Evolutionary conservation across 2,888 invertebrate genomes (phyloP), one percentile per base, ranked within the genome.

Genomic region (Coenonympha arcania): DNA sequence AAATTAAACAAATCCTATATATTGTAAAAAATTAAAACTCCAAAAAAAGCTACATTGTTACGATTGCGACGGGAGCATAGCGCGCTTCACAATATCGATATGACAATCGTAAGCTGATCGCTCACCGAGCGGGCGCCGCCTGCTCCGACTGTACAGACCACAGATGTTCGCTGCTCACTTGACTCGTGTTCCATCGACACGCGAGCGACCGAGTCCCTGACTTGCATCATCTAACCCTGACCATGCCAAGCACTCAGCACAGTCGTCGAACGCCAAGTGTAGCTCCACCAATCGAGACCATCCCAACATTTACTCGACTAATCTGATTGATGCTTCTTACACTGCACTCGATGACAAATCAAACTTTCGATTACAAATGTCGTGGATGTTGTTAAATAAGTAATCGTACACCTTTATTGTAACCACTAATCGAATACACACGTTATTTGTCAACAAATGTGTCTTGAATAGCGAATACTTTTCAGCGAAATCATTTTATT

Each of bases 31-130:
- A 85, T 62, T 73, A 75, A 83, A 85, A 84, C 76, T 82, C 74
- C 79, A 83, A 84, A 85, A 85, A 84, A 85, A 83, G 83, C 84
- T 82, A 79, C 77, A 79, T 82, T 78, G 83, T 81, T 82, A 76
- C 71, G 73, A 76, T 76, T 75, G 69, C 70, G 74, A 69, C 71
- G 69, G 75, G 76, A 73, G 73, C 72, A 69, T 71, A 66, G 70
- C 68, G 66, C 68, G 79, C 76, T 79, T 73, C 56, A 69, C 69
- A 71, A 62, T 65, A 69, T 68, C 68, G 70, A 69, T 63, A 67
- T 78, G 74, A 81, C 79, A 77, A 77, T 76, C 65, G 76, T 73
- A 68, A 68, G 81, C 79, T 79, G 74, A 68, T n/a, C 63, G 76
- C 70, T 68, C 67, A 71, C 69, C 57, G 66, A 56, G 66, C 54